phyloP scores from a whole-genome alignment of 2,888 invertebrate species.

The Scelioninae gen. 2 region DNA sequence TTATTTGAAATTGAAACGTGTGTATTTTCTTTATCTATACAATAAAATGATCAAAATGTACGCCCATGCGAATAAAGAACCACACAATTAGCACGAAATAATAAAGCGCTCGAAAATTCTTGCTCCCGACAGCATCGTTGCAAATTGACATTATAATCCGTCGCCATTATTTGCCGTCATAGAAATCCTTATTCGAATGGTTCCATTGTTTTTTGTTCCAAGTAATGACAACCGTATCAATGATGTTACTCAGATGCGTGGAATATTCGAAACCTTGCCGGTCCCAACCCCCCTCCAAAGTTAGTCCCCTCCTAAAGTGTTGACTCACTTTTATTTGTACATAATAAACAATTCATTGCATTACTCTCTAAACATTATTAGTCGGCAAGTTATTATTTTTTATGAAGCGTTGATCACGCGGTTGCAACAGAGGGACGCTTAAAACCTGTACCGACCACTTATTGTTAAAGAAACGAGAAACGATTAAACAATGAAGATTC shows the following conservation, averaged over 20 bases:
- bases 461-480: constrained; percentile 50
- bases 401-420: constrained; percentile 65
- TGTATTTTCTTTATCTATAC: no score
- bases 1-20: no score
- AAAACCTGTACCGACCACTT: constrained; percentile 63
- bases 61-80: no score
- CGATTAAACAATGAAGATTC: constrained; percentile 2
- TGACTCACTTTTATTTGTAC: constrained; percentile 70
- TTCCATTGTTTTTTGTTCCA: no score
- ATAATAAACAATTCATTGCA: constrained; percentile 67
- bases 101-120: no score
- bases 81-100: no score
- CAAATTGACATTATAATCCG: no score
- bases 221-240: not conserved
- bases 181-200: no score
- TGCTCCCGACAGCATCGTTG: no score
- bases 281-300: constrained; percentile 68
- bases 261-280: constrained; percentile 32
- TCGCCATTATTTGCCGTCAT: no score
- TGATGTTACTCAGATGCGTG: not conserved
- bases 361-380: constrained; percentile 67
- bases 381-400: constrained; percentile 67
- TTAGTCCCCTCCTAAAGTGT: constrained; percentile 68
- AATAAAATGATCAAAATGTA: no score
- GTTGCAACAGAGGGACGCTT: constrained; percentile 67